A percentile compares a stretch with the other conserved stretches of the same genome.
phyloP scores from a whole-genome alignment of 2,797 vertebrate genomes.

The Poeciliopsis paucimaculata region DNA sequence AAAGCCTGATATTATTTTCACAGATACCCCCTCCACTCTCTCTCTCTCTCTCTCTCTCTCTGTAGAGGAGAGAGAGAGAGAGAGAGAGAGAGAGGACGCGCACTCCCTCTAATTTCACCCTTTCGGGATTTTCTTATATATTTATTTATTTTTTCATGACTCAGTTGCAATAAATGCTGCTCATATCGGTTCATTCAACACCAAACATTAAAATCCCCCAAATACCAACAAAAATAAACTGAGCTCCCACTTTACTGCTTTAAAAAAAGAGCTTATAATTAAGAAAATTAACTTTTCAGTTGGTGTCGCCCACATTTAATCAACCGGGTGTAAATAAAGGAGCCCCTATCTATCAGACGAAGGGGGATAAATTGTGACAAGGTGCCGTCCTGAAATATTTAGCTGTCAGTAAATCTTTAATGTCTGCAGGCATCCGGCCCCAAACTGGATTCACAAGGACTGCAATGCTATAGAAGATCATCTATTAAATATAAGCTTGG shows the following conservation, averaged over 20 bases:
- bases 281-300: not conserved
- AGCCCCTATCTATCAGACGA: slow-evolving; percentile 32
- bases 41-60: slow-evolving; percentile 75
- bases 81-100: slow-evolving; percentile 52
- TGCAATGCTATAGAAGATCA: slow-evolving; percentile 52
- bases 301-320: slow-evolving; percentile 36
- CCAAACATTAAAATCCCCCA: not conserved
- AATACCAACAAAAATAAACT: not conserved
- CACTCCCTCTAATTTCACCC: slow-evolving; percentile 77
- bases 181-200: slow-evolving; percentile 67
- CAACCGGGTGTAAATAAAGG: slow-evolving; percentile 64
- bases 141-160: slow-evolving; percentile 80
- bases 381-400: slow-evolving; percentile 75
- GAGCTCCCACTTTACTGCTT: not conserved
- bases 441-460: slow-evolving; percentile 62
- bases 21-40: slow-evolving; percentile 68
- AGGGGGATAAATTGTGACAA: slow-evolving; percentile 61
- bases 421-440: slow-evolving; percentile 48
- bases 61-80: slow-evolving; percentile 5
- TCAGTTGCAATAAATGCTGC: slow-evolving; percentile 83
- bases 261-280: not conserved
- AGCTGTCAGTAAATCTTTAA: slow-evolving; percentile 75
- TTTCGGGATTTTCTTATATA: slow-evolving; percentile 74
- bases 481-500: slow-evolving; percentile 69
- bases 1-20: slow-evolving; percentile 98